Base-by-base conservation (phyloP, 2,113 vertebrate genomes). In the Gymnogyps californianus region DNA sequence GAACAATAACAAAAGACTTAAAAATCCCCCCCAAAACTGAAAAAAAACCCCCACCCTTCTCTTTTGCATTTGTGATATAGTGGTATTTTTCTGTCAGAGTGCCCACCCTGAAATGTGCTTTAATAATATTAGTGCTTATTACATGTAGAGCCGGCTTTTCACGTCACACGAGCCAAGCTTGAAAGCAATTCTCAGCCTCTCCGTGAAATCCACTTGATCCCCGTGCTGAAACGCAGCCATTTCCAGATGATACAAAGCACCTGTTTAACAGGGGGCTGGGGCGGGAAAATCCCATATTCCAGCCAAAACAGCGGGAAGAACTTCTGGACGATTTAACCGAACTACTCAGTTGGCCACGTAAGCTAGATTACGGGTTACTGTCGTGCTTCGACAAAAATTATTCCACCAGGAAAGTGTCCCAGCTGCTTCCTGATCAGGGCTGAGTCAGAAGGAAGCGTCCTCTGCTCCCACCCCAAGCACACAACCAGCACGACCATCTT, bases 201-300 rank as follows among this genome's bases (percentile, higher is more conserved):
- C 87, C 20, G 1, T 87, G 82, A 93, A 96, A 96, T 94, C 84
- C 87, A 40, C 82, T 96, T 95, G 84, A 96, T 94, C 91, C 81
- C 31, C 0, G 0, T 47, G 93, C 62, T 96, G 92, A 96, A 96
- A 91, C 0, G 11, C 70, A 59, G 89, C 69, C 82, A 89, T 94
- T 96, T 94, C 87, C 94, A 93, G 92, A 94, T 90, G 95, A 96
- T 21, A 58, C 15, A 67, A 76, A 95, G 78, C 96, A 95, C 90
- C 95, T 96, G 95, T 85, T 87, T 25, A 46, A 61, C 25, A 10
- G 58, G 44, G 52, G 20, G 22, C 19, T 16, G 11, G 3, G 65
- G 46, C 18, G 90, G 62, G 40, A 90, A 88, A 77, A 72, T 49
- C 64, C 70, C 28, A 1, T 38, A 19, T 71, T 87, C 70, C 57